phyloP scores from a whole-genome alignment of 2,797 vertebrate species.

The Luscinia luscinia region DNA sequence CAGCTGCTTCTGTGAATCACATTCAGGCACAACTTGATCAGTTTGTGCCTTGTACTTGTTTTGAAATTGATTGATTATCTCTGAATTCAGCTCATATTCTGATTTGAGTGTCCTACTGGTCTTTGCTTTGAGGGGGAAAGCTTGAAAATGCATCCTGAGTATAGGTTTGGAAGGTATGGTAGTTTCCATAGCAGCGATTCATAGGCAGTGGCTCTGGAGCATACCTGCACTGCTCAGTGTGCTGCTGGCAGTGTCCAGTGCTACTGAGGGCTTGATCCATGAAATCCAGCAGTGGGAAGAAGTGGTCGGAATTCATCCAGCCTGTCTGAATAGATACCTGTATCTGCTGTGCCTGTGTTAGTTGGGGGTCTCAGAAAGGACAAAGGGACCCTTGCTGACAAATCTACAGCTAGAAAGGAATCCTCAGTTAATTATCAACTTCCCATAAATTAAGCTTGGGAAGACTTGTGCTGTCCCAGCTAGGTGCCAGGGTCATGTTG shows the following conservation, averaged over 20 bases:
- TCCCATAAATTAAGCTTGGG: neutral
- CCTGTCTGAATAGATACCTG: neutral
- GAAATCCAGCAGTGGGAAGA: neutral
- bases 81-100: neutral
- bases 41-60: neutral
- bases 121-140: neutral
- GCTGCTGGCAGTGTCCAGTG: neutral
- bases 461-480: neutral
- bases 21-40: neutral
- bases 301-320: neutral
- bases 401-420: neutral
- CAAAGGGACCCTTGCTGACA: neutral
- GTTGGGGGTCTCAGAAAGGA: neutral
- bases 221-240: accelerated
- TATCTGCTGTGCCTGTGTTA: neutral
- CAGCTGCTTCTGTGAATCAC: neutral
- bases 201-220: neutral
- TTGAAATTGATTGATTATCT: neutral
- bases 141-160: neutral
- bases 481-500: neutral
- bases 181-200: neutral
- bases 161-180: neutral
- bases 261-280: neutral
- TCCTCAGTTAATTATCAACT: neutral
- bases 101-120: neutral